phyloP scores from a whole-genome alignment of 2,113 vertebrate species.

The Pangasianodon hypophthalmus region DNA sequence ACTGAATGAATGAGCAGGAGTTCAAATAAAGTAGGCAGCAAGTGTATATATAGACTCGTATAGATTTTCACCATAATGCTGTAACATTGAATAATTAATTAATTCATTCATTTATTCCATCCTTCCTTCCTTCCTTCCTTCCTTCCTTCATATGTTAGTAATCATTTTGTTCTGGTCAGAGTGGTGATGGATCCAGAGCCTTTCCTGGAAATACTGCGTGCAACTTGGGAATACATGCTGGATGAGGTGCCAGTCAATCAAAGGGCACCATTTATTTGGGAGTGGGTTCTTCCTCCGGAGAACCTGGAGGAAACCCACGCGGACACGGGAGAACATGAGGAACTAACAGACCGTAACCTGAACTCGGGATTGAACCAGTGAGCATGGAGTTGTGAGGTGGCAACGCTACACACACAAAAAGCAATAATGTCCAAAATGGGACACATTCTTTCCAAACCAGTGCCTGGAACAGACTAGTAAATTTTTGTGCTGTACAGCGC shows the following conservation, averaged over 20 bases:
- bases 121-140: neutral
- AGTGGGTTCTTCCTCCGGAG: neutral
- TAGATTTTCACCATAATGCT: neutral
- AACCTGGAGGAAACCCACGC: neutral
- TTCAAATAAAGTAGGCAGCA: neutral
- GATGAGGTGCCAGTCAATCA: neutral
- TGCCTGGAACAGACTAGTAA: conserved; percentile 16
- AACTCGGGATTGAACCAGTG: neutral
- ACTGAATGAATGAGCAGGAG: neutral
- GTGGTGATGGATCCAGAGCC: neutral
- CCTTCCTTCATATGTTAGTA: neutral
- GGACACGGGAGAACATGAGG: neutral
- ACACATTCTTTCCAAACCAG: conserved; percentile 23
- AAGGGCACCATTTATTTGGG: neutral
- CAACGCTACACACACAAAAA: neutral
- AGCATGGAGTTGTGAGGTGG: neutral
- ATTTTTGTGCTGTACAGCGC: neutral
- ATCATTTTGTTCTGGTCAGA: neutral
- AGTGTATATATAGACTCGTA: neutral
- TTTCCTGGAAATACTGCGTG: neutral
- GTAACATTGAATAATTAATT: neutral
- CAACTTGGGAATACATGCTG: neutral
- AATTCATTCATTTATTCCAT: neutral
- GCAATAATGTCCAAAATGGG: neutral
- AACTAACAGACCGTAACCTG: neutral